Evolutionary conservation across 1,140 invertebrate species (phyloP), one percentile per base, ranked within the genome.

Genomic region (Phortica variegata): DNA sequence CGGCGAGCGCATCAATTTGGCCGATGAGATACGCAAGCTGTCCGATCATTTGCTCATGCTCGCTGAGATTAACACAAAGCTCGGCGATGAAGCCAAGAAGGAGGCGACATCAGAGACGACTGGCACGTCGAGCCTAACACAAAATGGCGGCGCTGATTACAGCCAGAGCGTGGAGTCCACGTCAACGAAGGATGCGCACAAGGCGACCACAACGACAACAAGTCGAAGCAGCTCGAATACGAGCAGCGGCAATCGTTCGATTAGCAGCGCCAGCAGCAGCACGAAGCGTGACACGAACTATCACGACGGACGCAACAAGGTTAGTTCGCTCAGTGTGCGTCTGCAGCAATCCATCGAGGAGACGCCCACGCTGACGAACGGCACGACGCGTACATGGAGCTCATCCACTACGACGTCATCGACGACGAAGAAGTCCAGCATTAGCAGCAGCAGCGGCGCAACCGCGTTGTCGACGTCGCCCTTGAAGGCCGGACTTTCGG

Each of bases 1-100:
- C 2, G 72, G 72, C 0, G 81, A 84, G 37, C 77, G 83, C 47
- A 80, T 85, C 23, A 86, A 86, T 68, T 75, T 87, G 48, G 87
- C 87, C 1, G 88, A 90, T 54, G 88, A 91, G 73, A 90, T 90
- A 31, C 84, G 87, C 31, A 88, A 87, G 73, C 61, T 91, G 1
- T 86, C 86, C 0, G 87, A 90, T 60, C 88, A 88, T 65, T 73
- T 90, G 16, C 86, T 85, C 21, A 84, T 83, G 75, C 66, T 86
- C n/a, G 84, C 84, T 0, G 84, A 84, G 29, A 86, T 89, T 68
- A 78, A 83, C 55, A 80, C 83, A 55, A 78, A 83, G 77, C 56
- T 86, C 61, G 71, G 77, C 52, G 73, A 81, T 72, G 77, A 82
- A 49, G 79, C 79, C 16, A 47, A 43, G 16, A 31, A 9, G 13